Percentiles rank a stretch among this genome's conserved stretches.
Evolutionary conservation across 2,113 vertebrate species (phyloP).

Genomic region (Gopherus evgoodei): DNA sequence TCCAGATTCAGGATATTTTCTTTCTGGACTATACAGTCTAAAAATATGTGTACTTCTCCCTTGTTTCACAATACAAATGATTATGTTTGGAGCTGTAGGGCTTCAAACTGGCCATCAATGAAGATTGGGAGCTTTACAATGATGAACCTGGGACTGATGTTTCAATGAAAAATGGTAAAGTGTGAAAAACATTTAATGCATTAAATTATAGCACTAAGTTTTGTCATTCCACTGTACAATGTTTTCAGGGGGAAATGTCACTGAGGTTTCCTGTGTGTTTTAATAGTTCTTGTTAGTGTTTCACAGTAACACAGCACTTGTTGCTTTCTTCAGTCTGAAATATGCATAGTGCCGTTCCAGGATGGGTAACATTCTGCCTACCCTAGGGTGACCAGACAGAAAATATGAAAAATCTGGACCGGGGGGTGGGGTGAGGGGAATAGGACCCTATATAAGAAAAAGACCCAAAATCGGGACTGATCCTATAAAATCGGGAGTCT

Average conservation of each 20-base stretch:
- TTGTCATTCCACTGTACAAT: background rate
- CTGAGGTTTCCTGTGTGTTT: background rate
- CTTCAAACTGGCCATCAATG: background rate
- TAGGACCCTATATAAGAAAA: too few relatives aligned
- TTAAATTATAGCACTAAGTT: background rate
- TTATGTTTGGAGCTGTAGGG: background rate
- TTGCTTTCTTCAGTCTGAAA: background rate
- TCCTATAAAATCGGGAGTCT: too few relatives aligned
- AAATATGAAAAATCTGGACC: too few relatives aligned
- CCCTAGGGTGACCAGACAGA: too few relatives aligned
- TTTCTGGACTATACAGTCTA: background rate
- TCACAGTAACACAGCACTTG: rapidly evolving
- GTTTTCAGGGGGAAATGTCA: background rate
- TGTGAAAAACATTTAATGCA: background rate
- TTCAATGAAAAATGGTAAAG: rapidly evolving
- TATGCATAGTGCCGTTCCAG: background rate
- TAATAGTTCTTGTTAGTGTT: background rate
- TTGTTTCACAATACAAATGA: background rate
- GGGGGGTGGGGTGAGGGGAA: too few relatives aligned
- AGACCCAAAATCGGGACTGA: too few relatives aligned
- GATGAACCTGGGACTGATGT: rapidly evolving
- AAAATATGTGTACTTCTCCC: background rate
- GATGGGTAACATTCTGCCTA: background rate
- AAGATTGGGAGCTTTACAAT: background rate
- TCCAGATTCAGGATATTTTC: background rate